Evolutionary conservation across 2,888 invertebrate genomes (phyloP).

Genomic region (Diaprepes abbreviatus): DNA sequence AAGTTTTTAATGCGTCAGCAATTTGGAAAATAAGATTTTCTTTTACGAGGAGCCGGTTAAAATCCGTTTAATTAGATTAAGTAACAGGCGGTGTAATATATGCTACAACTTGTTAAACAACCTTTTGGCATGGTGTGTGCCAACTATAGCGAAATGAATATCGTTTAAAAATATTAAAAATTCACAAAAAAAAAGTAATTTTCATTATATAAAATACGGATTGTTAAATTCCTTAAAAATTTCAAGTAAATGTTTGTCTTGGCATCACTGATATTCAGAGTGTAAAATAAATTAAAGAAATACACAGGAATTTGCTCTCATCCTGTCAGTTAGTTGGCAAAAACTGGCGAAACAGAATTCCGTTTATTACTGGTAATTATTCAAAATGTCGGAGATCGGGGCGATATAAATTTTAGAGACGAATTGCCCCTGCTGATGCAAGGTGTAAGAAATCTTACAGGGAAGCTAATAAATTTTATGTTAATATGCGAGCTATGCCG

Average conservation of each 20-base stretch:
- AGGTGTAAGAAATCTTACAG: constrained; percentile 34
- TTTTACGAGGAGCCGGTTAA: constrained; percentile 1
- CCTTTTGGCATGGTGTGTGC: too few species aligned
- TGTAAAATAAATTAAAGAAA: constrained; percentile 24
- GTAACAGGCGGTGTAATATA: constrained; percentile 5
- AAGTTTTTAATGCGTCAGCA: constrained; percentile 34
- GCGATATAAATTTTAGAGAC: constrained; percentile 36
- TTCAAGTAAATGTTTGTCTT: constrained; percentile 5
- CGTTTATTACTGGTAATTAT: constrained; percentile 27
- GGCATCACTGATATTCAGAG: neutral
- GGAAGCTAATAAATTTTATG: constrained; percentile 37
- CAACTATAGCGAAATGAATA: too few species aligned
- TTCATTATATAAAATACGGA: too few species aligned
- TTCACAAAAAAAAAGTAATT: too few species aligned
- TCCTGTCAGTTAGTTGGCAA: constrained; percentile 26
- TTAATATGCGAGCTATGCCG: constrained; percentile 32
- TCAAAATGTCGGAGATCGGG: constrained; percentile 33
- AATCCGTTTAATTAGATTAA: constrained; percentile 8
- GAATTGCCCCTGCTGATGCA: constrained; percentile 32
- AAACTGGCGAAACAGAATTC: constrained; percentile 18
- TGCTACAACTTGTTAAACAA: too few species aligned
- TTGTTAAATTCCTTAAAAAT: neutral
- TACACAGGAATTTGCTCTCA: constrained; percentile 15
- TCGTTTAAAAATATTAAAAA: too few species aligned
- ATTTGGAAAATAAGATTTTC: constrained; percentile 35